Evolutionary conservation across 2,113 vertebrate genomes (phyloP).

Genomic region (Gobio gobio): DNA sequence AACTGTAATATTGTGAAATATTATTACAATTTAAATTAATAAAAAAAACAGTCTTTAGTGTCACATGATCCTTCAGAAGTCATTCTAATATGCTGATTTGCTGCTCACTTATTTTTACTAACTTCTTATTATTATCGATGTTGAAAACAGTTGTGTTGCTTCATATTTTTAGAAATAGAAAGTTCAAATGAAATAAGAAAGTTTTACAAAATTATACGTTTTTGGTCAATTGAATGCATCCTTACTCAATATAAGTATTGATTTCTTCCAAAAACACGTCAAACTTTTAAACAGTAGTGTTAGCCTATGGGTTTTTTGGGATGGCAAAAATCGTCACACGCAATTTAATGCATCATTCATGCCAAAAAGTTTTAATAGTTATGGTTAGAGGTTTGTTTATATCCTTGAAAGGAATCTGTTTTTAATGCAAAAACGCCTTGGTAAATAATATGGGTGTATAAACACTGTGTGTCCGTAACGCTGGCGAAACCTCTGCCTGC

Average conservation of each 20-base stretch:
- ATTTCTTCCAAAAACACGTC: neutral
- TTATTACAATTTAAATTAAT: too few relatives aligned
- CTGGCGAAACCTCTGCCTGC: slow-evolving; percentile 30
- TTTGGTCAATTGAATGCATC: neutral
- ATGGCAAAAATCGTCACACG: too few relatives aligned
- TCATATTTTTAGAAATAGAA: neutral
- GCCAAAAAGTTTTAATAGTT: too few relatives aligned
- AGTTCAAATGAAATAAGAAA: neutral
- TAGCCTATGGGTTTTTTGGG: neutral
- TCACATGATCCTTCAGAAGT: neutral
- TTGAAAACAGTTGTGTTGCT: neutral
- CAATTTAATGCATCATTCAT: too few relatives aligned
- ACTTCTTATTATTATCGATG: neutral
- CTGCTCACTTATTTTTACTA: neutral
- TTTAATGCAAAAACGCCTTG: slow-evolving; percentile 18
- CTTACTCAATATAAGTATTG: neutral
- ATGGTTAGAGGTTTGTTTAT: neutral
- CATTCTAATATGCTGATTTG: neutral
- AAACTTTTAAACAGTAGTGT: neutral
- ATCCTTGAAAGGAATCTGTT: slow-evolving; percentile 38
- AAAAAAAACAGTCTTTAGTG: neutral
- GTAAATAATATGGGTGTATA: slow-evolving; percentile 46
- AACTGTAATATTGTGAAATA: neutral
- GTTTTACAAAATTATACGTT: too few relatives aligned
- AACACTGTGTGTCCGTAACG: slow-evolving; percentile 19